These are phyloP conservation scores for Tadarida brasiliensis DNA, from an alignment of 2,797 vertebrate species.

Conservation along the genomic window DNA sequence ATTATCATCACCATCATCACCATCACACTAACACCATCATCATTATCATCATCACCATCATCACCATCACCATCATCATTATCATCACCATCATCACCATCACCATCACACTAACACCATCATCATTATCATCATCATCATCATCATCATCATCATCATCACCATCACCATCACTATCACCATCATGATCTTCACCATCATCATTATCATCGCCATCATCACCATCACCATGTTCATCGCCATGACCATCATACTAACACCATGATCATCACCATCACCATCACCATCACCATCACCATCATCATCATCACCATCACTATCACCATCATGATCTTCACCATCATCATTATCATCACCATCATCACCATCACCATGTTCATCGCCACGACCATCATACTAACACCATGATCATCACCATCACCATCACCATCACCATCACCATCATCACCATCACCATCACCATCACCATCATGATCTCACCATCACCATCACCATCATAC, in stretches of 20 bases:
- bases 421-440: neutral
- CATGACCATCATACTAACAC: too few species aligned
- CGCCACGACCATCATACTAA: too few species aligned
- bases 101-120: rapidly evolving
- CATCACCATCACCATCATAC: neutral
- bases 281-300: too few species aligned
- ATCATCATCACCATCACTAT: too few species aligned
- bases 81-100: rapidly evolving
- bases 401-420: neutral
- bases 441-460: neutral
- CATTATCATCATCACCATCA: rapidly evolving
- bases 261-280: too few species aligned
- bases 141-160: too few species aligned
- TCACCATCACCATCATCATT: neutral
- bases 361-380: neutral
- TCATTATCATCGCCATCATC: rapidly evolving
- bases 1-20: neutral
- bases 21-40: rapidly evolving
- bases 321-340: too few species aligned
- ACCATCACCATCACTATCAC: rapidly evolving
- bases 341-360: too few species aligned
- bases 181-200: neutral
- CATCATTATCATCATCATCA: rapidly evolving
- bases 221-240: rapidly evolving
- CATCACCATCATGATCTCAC: neutral